Conservation (phyloP, 2,797 vertebrate genomes). For the Babyrousa celebensis region DNA sequence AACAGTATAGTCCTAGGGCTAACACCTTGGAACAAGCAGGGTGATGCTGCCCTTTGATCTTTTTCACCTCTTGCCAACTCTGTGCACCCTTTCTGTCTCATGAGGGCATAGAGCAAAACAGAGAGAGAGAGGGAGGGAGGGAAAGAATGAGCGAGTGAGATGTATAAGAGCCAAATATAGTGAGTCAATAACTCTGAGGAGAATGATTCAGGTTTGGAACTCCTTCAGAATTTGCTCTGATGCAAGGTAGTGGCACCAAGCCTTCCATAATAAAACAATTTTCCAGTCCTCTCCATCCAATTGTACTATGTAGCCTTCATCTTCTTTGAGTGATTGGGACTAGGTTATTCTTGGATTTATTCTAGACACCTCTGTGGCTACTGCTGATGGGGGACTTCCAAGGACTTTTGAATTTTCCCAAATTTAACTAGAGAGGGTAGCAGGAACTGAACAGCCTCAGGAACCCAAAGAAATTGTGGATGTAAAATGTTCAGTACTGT, state of each 20-base stretch:
- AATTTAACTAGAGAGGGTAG: conserved; percentile 10
- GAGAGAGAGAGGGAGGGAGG: neutral
- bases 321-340: conserved; percentile 2
- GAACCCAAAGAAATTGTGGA: neutral
- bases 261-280: neutral
- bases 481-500: neutral
- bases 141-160: neutral
- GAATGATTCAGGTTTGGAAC: conserved; percentile 44
- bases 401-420: conserved; percentile 6
- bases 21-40: conserved; percentile 52
- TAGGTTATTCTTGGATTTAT: conserved; percentile 2
- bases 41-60: conserved; percentile 60
- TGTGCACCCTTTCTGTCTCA: conserved; percentile 22
- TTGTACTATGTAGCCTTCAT: neutral
- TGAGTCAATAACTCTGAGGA: conserved; percentile 12
- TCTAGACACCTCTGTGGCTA: neutral
- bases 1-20: conserved; percentile 37
- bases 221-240: conserved; percentile 36
- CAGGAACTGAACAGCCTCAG: neutral
- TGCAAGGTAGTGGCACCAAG: neutral
- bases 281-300: neutral
- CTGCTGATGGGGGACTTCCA: neutral
- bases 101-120: neutral
- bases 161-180: neutral
- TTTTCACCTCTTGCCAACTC: conserved; percentile 58